Conservation (phyloP, 1,140 invertebrate genomes). For the Hycleus cichorii region DNA sequence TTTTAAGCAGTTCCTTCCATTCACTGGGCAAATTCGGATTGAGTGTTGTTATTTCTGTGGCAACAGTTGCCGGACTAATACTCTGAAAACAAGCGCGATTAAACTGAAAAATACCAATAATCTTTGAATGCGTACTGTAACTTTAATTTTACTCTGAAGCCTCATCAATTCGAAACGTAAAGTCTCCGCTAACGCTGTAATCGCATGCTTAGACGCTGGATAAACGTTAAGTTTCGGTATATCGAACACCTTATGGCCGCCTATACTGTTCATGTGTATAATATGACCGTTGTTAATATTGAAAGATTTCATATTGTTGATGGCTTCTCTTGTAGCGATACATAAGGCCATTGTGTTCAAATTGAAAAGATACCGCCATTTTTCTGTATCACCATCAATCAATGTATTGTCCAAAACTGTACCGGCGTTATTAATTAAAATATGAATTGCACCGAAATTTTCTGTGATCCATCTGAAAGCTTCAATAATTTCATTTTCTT, state of each 20-base stretch:
- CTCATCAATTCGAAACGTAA: constrained; percentile 45
- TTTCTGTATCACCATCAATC: constrained; percentile 5
- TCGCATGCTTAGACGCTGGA: constrained; percentile 50
- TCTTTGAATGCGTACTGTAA: constrained; percentile 34
- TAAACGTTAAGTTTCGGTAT: constrained; percentile 45
- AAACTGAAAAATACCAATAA: background rate
- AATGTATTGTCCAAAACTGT: background rate
- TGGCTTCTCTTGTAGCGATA: constrained; percentile 47
- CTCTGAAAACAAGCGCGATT: background rate
- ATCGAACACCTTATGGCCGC: constrained; percentile 27
- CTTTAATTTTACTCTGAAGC: constrained; percentile 42
- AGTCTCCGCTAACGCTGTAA: constrained; percentile 51
- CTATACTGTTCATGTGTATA: constrained; percentile 14
- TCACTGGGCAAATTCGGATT: background rate
- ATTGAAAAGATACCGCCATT: background rate
- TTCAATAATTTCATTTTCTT: constrained; percentile 53
- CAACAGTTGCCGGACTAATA: background rate
- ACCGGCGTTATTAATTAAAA: constrained; percentile 69
- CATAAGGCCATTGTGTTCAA: constrained; percentile 39
- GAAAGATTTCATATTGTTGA: constrained; percentile 29
- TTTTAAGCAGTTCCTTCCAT: too few relatives aligned
- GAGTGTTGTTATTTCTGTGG: background rate
- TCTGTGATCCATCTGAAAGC: constrained; percentile 57
- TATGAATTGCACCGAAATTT: constrained; percentile 53
- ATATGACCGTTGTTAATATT: constrained; percentile 11